phyloP scores from a whole-genome alignment of 2,113 vertebrate species.

The Peromyscus maniculatus region DNA sequence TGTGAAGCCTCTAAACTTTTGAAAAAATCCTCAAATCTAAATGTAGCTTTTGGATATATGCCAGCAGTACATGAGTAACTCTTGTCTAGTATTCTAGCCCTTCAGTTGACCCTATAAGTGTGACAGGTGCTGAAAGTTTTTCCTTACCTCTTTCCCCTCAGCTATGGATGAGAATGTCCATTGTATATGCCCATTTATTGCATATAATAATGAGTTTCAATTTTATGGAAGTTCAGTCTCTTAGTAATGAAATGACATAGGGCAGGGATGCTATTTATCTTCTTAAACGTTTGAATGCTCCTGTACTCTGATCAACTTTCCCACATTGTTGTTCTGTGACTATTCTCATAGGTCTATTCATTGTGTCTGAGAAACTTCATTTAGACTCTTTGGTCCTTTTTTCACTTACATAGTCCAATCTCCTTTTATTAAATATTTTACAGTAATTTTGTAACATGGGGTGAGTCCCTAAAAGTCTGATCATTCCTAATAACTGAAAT shows the following conservation, averaged over 20 bases:
- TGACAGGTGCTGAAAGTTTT: background rate
- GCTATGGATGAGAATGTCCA: background rate
- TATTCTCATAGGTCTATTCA: background rate
- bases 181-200: background rate
- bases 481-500: background rate
- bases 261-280: background rate
- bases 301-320: background rate
- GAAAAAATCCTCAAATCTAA: background rate
- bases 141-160: background rate
- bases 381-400: background rate
- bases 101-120: background rate
- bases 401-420: background rate
- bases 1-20: background rate
- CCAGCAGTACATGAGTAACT: background rate
- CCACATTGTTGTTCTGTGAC: background rate
- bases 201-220: background rate
- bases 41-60: background rate
- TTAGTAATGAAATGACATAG: background rate
- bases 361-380: background rate
- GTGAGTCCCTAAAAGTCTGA: background rate
- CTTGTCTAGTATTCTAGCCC: background rate
- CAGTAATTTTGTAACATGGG: background rate
- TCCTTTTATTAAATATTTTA: background rate
- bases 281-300: background rate
- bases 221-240: background rate